These are phyloP conservation scores for Python bivittatus DNA, from an alignment of 2,113 vertebrate genomes.

Conservation along the genomic window DNA sequence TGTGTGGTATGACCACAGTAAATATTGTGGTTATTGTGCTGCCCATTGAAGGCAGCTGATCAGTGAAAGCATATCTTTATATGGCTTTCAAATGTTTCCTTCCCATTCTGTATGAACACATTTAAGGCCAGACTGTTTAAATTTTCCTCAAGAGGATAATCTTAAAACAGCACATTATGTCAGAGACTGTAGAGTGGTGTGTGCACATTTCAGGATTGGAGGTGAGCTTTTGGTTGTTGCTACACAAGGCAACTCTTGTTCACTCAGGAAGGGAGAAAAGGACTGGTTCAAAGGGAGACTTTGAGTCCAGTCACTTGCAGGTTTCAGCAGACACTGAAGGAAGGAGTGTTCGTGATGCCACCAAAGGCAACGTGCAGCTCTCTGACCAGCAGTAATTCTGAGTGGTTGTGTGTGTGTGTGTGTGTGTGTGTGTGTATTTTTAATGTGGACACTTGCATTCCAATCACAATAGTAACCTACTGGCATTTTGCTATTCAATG, in stretches of 20 bases:
- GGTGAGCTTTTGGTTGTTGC: not conserved
- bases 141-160: not conserved
- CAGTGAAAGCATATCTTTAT: not conserved
- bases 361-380: conserved; percentile 49
- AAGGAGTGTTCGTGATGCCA: conserved; percentile 35
- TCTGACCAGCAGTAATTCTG: conserved; percentile 65
- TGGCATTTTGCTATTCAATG: conserved; percentile 54
- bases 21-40: not conserved
- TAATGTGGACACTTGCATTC: conserved; percentile 63
- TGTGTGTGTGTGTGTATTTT: no score
- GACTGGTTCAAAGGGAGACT: no score
- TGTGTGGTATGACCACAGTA: not conserved
- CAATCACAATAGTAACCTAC: conserved; percentile 51
- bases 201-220: not conserved
- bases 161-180: not conserved
- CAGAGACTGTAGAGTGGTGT: not conserved
- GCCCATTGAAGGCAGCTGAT: not conserved
- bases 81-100: not conserved
- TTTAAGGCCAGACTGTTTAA: not conserved
- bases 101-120: not conserved
- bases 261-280: not conserved
- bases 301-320: conserved; percentile 45
- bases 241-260: conserved; percentile 1
- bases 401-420: conserved; percentile 63
- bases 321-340: conserved; percentile 34